phyloP scores from a whole-genome alignment of 2,888 invertebrate genomes.

The Aspidiotus rigidus region DNA sequence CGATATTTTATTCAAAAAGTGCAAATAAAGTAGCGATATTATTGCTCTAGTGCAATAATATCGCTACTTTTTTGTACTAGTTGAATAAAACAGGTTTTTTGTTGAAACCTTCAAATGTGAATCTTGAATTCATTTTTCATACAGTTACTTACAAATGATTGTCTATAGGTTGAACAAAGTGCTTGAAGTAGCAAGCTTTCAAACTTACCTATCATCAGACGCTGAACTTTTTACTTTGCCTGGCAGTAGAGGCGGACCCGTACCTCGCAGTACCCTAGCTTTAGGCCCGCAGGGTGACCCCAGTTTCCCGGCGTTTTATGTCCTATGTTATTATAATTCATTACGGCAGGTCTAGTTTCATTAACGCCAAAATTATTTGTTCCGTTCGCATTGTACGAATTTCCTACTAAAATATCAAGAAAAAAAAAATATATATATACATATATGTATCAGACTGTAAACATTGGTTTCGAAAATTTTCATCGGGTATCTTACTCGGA shows the following conservation, averaged over 20 bases:
- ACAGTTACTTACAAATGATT: not conserved
- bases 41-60: no score
- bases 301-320: constrained; percentile 68
- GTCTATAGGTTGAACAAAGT: constrained; percentile 5
- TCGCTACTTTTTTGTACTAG: no score
- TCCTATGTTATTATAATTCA: constrained; percentile 25
- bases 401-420: constrained; percentile 54
- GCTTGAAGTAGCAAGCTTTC: not conserved
- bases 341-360: constrained; percentile 3
- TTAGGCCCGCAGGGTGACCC: constrained; percentile 85
- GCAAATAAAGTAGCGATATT: no score
- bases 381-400: constrained; percentile 65
- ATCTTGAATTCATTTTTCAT: not conserved
- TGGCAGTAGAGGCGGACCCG: constrained; percentile 65
- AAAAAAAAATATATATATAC: no score
- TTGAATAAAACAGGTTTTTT: no score
- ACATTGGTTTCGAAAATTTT: no score
- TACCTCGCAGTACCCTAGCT: constrained; percentile 64
- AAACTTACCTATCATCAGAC: constrained; percentile 46
- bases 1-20: no score
- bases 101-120: no score
- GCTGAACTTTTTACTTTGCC: constrained; percentile 56
- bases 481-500: constrained; percentile 20
- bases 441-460: no score
- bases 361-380: constrained; percentile 38